phyloP scores from a whole-genome alignment of 2,113 vertebrate genomes.

The Nipponia nippon region DNA sequence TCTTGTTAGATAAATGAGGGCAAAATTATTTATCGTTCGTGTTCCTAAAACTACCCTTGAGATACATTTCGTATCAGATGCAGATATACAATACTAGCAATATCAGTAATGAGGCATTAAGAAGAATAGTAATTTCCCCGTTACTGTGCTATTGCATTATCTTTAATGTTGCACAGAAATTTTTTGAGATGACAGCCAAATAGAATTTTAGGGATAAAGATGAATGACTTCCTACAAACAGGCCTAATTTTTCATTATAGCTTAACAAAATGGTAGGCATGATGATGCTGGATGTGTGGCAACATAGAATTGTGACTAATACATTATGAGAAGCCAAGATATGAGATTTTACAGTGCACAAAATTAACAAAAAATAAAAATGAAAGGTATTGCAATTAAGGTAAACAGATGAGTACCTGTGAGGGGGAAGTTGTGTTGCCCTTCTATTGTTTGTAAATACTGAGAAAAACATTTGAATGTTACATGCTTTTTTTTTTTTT shows the following conservation, averaged over 20 bases:
- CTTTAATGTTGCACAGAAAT: not conserved
- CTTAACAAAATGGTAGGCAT: not conserved
- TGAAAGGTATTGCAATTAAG: not conserved
- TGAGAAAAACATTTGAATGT: not conserved
- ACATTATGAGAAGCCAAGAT: not conserved
- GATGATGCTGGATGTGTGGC: not conserved
- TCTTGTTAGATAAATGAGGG: not conserved
- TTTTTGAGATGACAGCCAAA: not conserved
- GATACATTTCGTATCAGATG: not conserved
- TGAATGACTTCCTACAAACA: not conserved
- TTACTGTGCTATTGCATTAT: not conserved
- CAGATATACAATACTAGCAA: not conserved
- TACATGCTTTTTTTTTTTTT: not conserved
- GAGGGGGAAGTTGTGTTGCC: not conserved
- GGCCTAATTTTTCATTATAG: not conserved
- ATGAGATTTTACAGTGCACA: not conserved
- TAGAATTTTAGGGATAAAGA: not conserved
- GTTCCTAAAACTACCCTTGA: not conserved
- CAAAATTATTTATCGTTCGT: not conserved
- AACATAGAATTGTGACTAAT: not conserved
- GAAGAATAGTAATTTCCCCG: not conserved
- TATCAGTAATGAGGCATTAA: constrained; percentile 29
- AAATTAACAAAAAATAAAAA: not conserved
- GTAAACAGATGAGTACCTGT: not conserved
- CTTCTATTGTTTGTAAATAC: not conserved